Percentiles rank a stretch among this genome's conserved stretches.
These are phyloP conservation scores for Brachycybe producta DNA, from an alignment of 2,888 invertebrate species.

Conservation along the genomic window DNA sequence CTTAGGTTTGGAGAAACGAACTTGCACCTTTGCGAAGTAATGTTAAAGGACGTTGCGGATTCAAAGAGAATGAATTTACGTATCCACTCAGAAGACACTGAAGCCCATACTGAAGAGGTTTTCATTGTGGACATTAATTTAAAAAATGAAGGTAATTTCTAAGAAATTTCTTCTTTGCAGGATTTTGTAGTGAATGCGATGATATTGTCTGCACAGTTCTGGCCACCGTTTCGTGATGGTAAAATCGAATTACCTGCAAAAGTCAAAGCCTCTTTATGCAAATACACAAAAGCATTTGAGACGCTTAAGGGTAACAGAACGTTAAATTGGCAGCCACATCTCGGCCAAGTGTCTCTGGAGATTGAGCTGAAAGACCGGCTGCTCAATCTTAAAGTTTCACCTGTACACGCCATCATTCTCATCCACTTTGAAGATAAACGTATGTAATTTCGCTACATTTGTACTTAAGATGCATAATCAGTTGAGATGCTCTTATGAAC, in stretches of 20 bases:
- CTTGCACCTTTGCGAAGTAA: slow-evolving; percentile 92
- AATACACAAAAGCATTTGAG: slow-evolving; percentile 81
- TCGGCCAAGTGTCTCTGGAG: slow-evolving; percentile 80
- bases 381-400: slow-evolving; percentile 70
- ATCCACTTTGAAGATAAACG: slow-evolving; percentile 82
- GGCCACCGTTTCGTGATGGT: slow-evolving; percentile 94
- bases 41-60: slow-evolving; percentile 94
- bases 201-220: slow-evolving; percentile 95
- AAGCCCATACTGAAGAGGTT: slow-evolving; percentile 2
- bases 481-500: too few relatives aligned
- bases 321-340: slow-evolving; percentile 81
- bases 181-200: slow-evolving; percentile 61
- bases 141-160: neutral
- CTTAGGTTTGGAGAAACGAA: slow-evolving; percentile 84
- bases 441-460: slow-evolving; percentile 32
- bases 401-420: slow-evolving; percentile 85
- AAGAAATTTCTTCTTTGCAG: slow-evolving; percentile 27
- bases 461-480: neutral
- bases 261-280: slow-evolving; percentile 65
- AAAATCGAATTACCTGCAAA: slow-evolving; percentile 69
- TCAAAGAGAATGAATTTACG: slow-evolving; percentile 78
- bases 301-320: slow-evolving; percentile 76
- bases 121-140: neutral
- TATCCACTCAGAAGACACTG: slow-evolving; percentile 27
- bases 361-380: slow-evolving; percentile 72